Conservation (phyloP, 1,140 invertebrate genomes). For the Chironomus tepperi region DNA sequence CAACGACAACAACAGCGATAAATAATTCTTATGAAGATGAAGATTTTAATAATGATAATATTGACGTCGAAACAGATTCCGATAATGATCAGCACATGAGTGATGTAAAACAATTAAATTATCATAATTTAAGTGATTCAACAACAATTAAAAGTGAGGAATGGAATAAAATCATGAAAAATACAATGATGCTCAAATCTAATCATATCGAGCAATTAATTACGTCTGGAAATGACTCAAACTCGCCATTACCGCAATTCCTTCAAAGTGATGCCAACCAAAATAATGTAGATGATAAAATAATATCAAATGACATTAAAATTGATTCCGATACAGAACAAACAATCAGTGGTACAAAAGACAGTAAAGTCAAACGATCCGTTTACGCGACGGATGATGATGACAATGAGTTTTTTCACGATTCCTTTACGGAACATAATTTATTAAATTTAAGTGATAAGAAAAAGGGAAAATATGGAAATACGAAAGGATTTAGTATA, state of each 20-base stretch:
- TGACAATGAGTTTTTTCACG: neutral
- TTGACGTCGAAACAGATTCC: slow-evolving; percentile 36
- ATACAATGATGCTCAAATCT: slow-evolving; percentile 4
- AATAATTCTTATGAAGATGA: slow-evolving; percentile 27
- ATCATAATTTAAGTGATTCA: neutral
- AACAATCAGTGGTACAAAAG: neutral
- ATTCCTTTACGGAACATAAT: neutral
- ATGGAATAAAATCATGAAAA: slow-evolving; percentile 21
- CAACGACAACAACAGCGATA: neutral
- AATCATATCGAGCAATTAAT: slow-evolving; percentile 17
- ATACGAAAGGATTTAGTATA: slow-evolving; percentile 39
- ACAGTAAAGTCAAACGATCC: neutral
- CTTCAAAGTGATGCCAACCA: neutral
- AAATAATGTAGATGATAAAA: neutral
- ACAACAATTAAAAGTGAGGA: neutral
- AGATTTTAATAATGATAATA: slow-evolving; percentile 37
- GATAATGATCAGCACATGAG: slow-evolving; percentile 26
- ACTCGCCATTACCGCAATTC: neutral
- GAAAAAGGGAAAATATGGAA: slow-evolving; percentile 31
- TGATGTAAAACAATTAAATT: slow-evolving; percentile 1
- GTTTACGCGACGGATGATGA: neutral
- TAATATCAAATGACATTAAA: neutral
- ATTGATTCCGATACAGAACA: neutral
- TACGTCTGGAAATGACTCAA: neutral
- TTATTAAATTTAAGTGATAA: slow-evolving; percentile 22